Base-by-base conservation (phyloP, 2,888 invertebrate genomes). In the Trisateles emortualis region DNA sequence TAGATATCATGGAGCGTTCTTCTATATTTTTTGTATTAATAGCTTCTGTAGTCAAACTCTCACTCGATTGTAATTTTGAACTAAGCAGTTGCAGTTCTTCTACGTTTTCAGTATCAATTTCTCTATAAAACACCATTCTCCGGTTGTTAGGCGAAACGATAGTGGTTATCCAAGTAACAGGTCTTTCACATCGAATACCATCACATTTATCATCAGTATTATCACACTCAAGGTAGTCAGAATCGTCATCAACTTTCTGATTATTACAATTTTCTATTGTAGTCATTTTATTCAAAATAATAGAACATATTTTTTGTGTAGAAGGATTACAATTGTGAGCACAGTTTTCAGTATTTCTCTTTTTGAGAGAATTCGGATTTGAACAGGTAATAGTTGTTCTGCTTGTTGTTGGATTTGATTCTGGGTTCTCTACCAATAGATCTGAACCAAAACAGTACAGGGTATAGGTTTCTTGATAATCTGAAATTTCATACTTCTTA, bases 361-460 rank as follows among this genome's bases (percentile, higher is more conserved):
- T 14, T 16, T 14, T 16, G 35, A 9, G 6, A 9, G 14, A 1
- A 1, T 16, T 16, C 16, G 19, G 19, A 26, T 24, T 29, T 19
- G 38, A 19, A 19, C 38, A 30, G 1, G 11, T 22, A 17, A 26
- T 9, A 14, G 14, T 13, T 38, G 38, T 38, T 46, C 13, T 29
- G 32, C 22, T 36, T 36, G 45, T 19, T 14, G 22, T 22, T 4
- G 32, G 32, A 32, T 47, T 36, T 14, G 16, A 45, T n/a, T 43
- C 49, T 49, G 49, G 45, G n/a, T 35, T 41, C n/a, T 24, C 32
- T 47, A 60, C 40, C 35, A 44, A 14, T 39, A 50, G 47, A 38
- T 52, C 55, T 46, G 59, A 35, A 40, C 40, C 47, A 40, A 11
- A 40, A 36, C 47, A 47, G n/a, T 39, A 47, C 24, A 47, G 22